These are phyloP conservation scores for Orbicella faveolata DNA, from an alignment of 64 coral and sea anemone species.

Conservation along the genomic window DNA sequence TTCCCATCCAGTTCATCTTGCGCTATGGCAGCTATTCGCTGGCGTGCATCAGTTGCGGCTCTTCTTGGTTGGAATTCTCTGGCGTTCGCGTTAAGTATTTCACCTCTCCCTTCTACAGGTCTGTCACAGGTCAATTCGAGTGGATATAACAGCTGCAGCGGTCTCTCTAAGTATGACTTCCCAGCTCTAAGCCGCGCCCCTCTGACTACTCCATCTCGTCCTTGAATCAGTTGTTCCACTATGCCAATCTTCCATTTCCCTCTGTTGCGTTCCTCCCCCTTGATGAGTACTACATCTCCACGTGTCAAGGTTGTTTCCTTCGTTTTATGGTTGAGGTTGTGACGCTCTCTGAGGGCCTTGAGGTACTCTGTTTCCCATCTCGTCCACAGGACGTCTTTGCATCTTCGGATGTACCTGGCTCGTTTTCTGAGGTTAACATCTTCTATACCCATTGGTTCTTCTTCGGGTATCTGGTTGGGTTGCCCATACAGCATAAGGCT, in stretches of 20 bases:
- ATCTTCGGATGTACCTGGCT: slow-evolving; percentile 19
- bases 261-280: not conserved
- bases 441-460: slow-evolving; percentile 14
- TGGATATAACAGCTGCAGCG: not conserved
- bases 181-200: not conserved
- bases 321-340: slow-evolving; percentile 33
- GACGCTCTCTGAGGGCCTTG: slow-evolving; percentile 3
- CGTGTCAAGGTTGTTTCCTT: not conserved
- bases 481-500: not conserved
- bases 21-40: slow-evolving; percentile 3
- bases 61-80: slow-evolving; percentile 28
- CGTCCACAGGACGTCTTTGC: slow-evolving; percentile 38
- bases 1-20: slow-evolving; percentile 8
- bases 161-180: not conserved
- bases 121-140: slow-evolving; percentile 44
- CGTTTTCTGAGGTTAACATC: slow-evolving; percentile 20
- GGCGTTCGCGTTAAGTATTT: slow-evolving; percentile 5
- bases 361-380: slow-evolving; percentile 46
- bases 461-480: slow-evolving; percentile 31
- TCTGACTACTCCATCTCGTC: slow-evolving; percentile 14
- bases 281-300: slow-evolving; percentile 39
- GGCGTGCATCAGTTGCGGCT: slow-evolving; percentile 23
- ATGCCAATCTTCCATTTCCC: slow-evolving; percentile 23
- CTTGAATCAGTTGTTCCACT: not conserved
- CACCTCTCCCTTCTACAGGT: not conserved